Conservation (phyloP, 2,113 vertebrate species). For the Myxocyprinus asiaticus region DNA sequence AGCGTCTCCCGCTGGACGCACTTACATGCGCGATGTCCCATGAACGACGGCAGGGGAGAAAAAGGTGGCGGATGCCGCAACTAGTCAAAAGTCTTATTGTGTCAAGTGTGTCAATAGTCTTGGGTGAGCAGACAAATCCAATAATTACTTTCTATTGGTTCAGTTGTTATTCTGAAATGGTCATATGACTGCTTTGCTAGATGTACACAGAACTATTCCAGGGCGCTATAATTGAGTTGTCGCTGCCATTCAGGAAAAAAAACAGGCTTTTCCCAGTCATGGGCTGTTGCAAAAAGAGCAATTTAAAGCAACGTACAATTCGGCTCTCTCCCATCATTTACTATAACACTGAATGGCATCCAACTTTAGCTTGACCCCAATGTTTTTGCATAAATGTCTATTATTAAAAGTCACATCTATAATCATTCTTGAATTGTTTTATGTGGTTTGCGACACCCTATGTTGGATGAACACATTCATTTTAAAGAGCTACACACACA, state of each 20-base stretch:
- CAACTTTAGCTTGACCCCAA: neutral
- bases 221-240: conserved; percentile 13
- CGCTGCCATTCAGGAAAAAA: conserved; percentile 15
- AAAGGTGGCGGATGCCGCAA: too few relatives aligned
- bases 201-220: conserved; percentile 7
- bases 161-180: conserved; percentile 11
- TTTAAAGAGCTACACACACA: neutral
- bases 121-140: neutral
- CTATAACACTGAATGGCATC: neutral
- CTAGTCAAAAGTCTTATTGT: neutral
- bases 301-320: conserved; percentile 9
- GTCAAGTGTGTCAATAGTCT: too few relatives aligned
- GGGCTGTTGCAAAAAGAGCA: neutral
- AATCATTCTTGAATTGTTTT: neutral
- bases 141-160: neutral
- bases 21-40: too few relatives aligned
- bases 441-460: neutral
- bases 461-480: conserved; percentile 6
- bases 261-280: conserved; percentile 27
- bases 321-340: neutral
- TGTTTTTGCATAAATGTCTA: neutral
- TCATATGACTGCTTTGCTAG: conserved; percentile 1
- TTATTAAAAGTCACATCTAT: neutral
- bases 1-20: too few relatives aligned
- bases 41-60: too few relatives aligned